Conservation (phyloP, 2,888 invertebrate species). For the Phengaris arion region DNA sequence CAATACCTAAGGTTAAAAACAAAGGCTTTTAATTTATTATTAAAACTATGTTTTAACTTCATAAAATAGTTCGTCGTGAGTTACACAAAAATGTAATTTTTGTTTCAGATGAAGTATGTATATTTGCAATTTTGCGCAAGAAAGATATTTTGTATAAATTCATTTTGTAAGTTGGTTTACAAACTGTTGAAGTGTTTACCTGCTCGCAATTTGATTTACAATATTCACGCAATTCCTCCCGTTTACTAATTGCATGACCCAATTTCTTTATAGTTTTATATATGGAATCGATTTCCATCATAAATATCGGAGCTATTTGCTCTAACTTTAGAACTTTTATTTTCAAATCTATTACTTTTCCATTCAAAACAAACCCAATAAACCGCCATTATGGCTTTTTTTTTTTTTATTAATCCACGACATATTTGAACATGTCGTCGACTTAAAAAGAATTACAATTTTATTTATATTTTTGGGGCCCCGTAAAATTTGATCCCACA, state of each 20-base stretch:
- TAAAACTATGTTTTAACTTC: background rate
- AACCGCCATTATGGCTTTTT: background rate
- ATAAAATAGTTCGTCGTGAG: too few relatives aligned
- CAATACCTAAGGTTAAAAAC: slow-evolving; percentile 51
- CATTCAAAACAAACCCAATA: background rate
- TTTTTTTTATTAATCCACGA: background rate
- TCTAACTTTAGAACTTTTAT: background rate
- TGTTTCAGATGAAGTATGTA: too few relatives aligned
- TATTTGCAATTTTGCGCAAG: background rate
- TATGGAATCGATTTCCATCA: slow-evolving; percentile 51
- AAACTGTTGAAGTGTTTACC: slow-evolving; percentile 42
- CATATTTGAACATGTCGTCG: too few relatives aligned
- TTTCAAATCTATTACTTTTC: background rate
- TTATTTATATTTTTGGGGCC: too few relatives aligned
- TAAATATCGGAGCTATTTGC: background rate
- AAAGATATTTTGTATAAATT: slow-evolving; percentile 1
- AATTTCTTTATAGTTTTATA: slow-evolving; percentile 57
- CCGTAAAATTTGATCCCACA: too few relatives aligned
- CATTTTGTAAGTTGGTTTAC: background rate
- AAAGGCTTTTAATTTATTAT: background rate
- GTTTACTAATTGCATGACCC: slow-evolving; percentile 55
- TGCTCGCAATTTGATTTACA: slow-evolving; percentile 55
- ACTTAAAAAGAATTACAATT: too few relatives aligned
- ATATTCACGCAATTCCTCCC: slow-evolving; percentile 56
- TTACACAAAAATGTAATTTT: too few relatives aligned